Evolutionary conservation across 2,888 invertebrate species (phyloP), one percentile per base, ranked within the genome.

Genomic region (Tinea trinotella): DNA sequence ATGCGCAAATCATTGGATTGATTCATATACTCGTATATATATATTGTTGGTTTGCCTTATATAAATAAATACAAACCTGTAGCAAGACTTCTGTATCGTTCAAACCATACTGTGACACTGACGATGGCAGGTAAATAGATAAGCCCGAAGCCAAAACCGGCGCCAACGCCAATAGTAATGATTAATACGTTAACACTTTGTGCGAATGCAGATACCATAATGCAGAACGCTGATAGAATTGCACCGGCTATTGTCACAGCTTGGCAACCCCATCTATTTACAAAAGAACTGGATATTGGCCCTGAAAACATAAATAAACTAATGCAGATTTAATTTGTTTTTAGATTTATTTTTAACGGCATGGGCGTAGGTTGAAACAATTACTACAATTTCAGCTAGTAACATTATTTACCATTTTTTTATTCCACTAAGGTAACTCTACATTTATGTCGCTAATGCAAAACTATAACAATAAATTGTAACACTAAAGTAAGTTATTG

Each of bases 121-220:
- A 99, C 98, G 62, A 99, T 98, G 55, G 99, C 98, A 0, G 99
- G 99, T 56, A 99, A 88, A 75, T 99, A 99, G 71, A 99, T 98
- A 59, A 99, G 89, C 0, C 99, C 99, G 65, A 99, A 96, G 12
- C 99, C 99, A 50, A 97, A 81, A 40, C 98, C 98, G 59, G 96
- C 92, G 57, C 97, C 93, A n/a, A 98, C 75, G 34, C 99, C 99
- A 62, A 98, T 94, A n/a, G 97, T 95, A 64, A 98, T 83, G 70
- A 96, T 97, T 13, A 99, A 89, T 35, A 92, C 94, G 52, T 91
- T 77, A 36, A 99, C 91, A 71, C 92, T 96, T 59, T 89, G 87
- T 0, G 98, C 97, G 67, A 91, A 95, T 53, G 93, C 90, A 59
- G 97, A 97, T 20, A 90, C 66, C 4, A 93, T 83, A 61, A 99